Percentiles rank a stretch among this genome's conserved stretches.
phyloP scores from a whole-genome alignment of 2,888 invertebrate genomes.

The Caenorhabditis virilis region DNA sequence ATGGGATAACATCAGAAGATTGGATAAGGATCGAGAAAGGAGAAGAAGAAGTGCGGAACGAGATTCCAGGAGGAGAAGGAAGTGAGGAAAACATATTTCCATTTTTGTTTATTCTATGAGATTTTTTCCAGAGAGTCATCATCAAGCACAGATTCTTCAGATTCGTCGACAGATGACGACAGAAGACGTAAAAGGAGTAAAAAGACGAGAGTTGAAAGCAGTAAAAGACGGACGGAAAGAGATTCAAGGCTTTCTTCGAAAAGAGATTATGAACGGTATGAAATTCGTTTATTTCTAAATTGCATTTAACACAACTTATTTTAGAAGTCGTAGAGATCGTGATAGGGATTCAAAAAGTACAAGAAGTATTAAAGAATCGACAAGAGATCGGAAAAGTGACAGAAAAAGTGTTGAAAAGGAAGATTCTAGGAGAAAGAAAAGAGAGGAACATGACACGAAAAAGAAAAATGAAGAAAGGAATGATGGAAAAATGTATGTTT shows the following conservation, averaged over 20 bases:
- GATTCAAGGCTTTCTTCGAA: too few relatives aligned
- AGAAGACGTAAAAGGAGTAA: not conserved
- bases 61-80: slow-evolving; percentile 7
- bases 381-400: slow-evolving; percentile 3
- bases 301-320: not conserved
- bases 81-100: slow-evolving; percentile 2
- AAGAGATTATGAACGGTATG: too few relatives aligned
- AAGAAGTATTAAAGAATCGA: slow-evolving; percentile 2
- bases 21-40: slow-evolving; percentile 6
- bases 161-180: slow-evolving; percentile 1
- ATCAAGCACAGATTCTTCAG: not conserved
- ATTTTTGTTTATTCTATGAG: not conserved
- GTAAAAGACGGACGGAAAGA: too few relatives aligned
- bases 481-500: not conserved
- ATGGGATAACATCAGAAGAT: slow-evolving; percentile 5
- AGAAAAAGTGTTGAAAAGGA: slow-evolving; percentile 16
- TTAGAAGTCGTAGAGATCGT: slow-evolving; percentile 3
- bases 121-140: not conserved
- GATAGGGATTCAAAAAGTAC: slow-evolving; percentile 4
- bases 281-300: not conserved
- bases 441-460: not conserved
- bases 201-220: not conserved
- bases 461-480: not conserved
- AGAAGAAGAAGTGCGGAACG: slow-evolving; percentile 13
- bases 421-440: slow-evolving; percentile 8